Conservation (phyloP, 2,888 invertebrate species). For the Heliconius sara region DNA sequence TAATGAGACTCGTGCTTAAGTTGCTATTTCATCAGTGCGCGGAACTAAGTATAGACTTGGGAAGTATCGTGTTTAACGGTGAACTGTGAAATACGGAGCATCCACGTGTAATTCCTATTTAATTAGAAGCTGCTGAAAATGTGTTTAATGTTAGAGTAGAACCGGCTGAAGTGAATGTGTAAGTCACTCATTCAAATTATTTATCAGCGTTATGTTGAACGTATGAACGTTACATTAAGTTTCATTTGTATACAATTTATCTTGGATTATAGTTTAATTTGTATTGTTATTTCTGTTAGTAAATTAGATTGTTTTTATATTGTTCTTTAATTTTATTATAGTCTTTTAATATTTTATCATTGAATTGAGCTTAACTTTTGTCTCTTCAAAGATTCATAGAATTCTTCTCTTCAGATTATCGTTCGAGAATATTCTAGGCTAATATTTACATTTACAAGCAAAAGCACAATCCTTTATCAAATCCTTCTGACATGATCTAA, state of each 20-base stretch:
- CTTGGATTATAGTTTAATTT: neutral
- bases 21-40: conserved; percentile 39
- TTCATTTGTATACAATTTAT: neutral
- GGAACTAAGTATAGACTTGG: conserved; percentile 39
- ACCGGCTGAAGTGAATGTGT: conserved; percentile 7
- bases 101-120: conserved; percentile 40
- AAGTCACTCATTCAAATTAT: conserved; percentile 14
- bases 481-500: neutral
- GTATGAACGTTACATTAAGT: neutral
- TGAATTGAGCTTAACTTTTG: neutral
- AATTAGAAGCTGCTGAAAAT: conserved; percentile 38
- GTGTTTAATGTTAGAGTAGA: conserved; percentile 28
- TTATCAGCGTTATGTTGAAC: neutral
- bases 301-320: neutral
- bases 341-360: neutral
- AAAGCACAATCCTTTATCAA: neutral
- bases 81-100: conserved; percentile 38
- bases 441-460: neutral
- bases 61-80: conserved; percentile 41
- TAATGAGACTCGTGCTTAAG: conserved; percentile 41
- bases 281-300: neutral
- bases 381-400: neutral
- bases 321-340: neutral
- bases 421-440: neutral
- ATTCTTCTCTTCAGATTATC: neutral